A percentile compares a stretch with the other conserved stretches of the same genome.
Evolutionary conservation across 1,140 invertebrate species (phyloP).

Genomic region (Chionoecetes opilio): DNA sequence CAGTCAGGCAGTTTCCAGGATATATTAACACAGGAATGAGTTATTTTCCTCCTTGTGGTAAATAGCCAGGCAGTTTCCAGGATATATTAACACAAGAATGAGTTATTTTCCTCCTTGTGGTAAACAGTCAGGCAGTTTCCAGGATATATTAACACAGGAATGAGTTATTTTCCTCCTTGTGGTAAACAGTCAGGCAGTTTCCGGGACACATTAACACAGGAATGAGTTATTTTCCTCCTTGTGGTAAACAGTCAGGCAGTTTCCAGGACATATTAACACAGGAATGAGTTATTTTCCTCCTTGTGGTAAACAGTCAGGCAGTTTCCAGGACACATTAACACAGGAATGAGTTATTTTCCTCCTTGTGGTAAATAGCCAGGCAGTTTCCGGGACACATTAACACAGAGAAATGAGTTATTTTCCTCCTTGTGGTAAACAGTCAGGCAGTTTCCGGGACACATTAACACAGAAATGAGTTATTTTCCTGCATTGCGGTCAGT

Average conservation of each 20-base stretch:
- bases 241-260: too few species aligned
- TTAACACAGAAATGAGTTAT: slow-evolving; percentile 21
- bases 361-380: background rate
- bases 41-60: background rate
- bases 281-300: slow-evolving; percentile 18
- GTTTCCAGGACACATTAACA: background rate
- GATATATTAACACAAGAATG: background rate
- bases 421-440: too few species aligned
- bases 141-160: background rate
- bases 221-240: slow-evolving; percentile 19
- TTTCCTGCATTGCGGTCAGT: background rate
- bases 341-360: slow-evolving; percentile 29
- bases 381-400: too few species aligned
- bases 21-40: background rate
- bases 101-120: background rate
- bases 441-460: background rate
- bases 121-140: too few species aligned
- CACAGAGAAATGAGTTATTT: slow-evolving; percentile 21
- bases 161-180: slow-evolving; percentile 3
- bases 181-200: too few species aligned
- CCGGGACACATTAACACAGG: background rate
- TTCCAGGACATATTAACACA: background rate
- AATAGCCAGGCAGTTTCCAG: too few species aligned
- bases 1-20: background rate
- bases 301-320: background rate